phyloP scores from a whole-genome alignment of 1,140 invertebrate species.

The Geopemphigus sp. region DNA sequence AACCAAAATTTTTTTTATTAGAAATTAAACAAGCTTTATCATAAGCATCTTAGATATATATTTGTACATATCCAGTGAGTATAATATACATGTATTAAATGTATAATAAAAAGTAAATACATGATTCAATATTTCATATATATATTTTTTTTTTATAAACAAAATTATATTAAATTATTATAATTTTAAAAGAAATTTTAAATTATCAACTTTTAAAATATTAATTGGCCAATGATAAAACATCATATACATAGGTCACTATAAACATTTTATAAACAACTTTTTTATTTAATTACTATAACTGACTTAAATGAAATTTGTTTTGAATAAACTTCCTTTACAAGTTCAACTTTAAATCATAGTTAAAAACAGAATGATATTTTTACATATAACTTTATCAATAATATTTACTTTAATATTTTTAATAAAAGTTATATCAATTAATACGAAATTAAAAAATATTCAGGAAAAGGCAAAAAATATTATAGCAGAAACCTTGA shows the following conservation, averaged over 20 bases:
- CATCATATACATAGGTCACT: neutral
- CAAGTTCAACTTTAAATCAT: neutral
- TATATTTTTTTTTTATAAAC: no score
- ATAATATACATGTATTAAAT: no score
- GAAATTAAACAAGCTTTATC: no score
- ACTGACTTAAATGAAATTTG: neutral
- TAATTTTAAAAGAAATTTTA: no score
- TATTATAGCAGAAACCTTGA: conserved; percentile 54
- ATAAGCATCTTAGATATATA: no score
- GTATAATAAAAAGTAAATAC: no score
- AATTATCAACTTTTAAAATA: no score
- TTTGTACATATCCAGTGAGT: no score
- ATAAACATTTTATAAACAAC: neutral
- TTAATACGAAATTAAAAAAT: conserved; percentile 34
- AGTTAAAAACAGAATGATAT: neutral
- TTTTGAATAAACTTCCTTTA: neutral
- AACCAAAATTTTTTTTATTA: no score
- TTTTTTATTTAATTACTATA: neutral
- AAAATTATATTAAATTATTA: no score
- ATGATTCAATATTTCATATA: no score
- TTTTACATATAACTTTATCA: neutral
- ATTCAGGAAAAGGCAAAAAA: conserved; percentile 51
- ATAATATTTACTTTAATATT: neutral
- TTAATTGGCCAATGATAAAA: neutral
- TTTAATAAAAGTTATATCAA: neutral